Evolutionary conservation across 2,797 vertebrate species (phyloP).

Genomic region (Bucorvus abyssinicus): DNA sequence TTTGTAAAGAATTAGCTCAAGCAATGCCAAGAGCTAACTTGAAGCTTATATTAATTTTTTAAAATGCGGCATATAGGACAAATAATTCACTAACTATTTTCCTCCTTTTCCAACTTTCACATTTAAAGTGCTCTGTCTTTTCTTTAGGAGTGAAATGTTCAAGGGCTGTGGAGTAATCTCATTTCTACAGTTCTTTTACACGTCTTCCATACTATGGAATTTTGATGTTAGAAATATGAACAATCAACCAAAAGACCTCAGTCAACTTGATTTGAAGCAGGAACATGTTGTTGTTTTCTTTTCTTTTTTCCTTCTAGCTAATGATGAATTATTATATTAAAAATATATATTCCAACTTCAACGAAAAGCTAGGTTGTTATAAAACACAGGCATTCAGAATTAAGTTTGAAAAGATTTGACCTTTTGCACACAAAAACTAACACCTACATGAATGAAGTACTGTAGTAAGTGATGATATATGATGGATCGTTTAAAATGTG

Average conservation of each 20-base stretch:
- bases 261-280: slow-evolving; percentile 18
- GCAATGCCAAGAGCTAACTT: slow-evolving; percentile 27
- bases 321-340: slow-evolving; percentile 50
- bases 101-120: neutral
- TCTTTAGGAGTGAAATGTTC: neutral
- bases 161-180: neutral
- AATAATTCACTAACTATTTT: neutral
- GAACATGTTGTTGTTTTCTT: neutral
- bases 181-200: neutral
- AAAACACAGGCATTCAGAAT: slow-evolving; percentile 39
- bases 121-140: neutral
- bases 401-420: slow-evolving; percentile 53
- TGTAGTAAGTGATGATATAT: slow-evolving; percentile 68
- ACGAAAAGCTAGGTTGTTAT: slow-evolving; percentile 20
- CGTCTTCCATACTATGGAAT: neutral
- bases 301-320: neutral
- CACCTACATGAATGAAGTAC: slow-evolving; percentile 63
- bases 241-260: neutral
- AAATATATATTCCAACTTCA: slow-evolving; percentile 33
- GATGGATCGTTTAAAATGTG: slow-evolving; percentile 48
- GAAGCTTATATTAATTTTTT: slow-evolving; percentile 2
- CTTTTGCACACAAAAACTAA: slow-evolving; percentile 59
- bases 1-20: slow-evolving; percentile 44
- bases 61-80: slow-evolving; percentile 14
- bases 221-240: neutral